phyloP scores from a whole-genome alignment of 2,113 vertebrate genomes.

The Oncorhynchus mykiss region DNA sequence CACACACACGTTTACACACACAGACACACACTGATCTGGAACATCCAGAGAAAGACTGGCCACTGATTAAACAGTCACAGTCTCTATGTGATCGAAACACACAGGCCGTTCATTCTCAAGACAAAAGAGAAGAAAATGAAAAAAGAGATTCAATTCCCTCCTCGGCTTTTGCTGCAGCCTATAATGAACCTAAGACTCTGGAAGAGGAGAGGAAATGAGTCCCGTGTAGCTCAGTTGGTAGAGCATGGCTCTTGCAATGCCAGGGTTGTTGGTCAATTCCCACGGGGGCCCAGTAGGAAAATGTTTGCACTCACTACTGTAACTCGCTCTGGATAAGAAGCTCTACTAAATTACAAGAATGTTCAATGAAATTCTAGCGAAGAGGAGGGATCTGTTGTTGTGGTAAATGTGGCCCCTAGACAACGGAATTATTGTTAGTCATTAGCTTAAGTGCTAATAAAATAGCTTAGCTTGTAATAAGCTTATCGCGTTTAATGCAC shows the following conservation, averaged over 20 bases:
- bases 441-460: conserved; percentile 48
- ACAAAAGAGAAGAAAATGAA: neutral
- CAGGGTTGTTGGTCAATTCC: no score
- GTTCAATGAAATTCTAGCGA: no score
- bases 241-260: no score
- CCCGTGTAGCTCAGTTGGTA: no score
- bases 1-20: conserved; percentile 1
- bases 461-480: conserved; percentile 36
- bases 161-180: neutral
- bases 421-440: conserved; percentile 48
- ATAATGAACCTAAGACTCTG: neutral
- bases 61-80: conserved; percentile 41
- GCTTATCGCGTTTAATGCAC: conserved; percentile 36
- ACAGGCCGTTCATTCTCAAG: neutral
- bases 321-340: no score
- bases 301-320: no score
- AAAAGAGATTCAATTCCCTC: conserved; percentile 23
- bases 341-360: no score
- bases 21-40: no score
- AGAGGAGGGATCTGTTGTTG: neutral
- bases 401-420: conserved; percentile 27
- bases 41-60: neutral
- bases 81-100: conserved; percentile 24
- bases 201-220: no score
- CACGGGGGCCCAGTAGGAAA: no score